These are phyloP conservation scores for Tetragnatha montana DNA, from an alignment of 2,888 invertebrate genomes.

Conservation along the genomic window DNA sequence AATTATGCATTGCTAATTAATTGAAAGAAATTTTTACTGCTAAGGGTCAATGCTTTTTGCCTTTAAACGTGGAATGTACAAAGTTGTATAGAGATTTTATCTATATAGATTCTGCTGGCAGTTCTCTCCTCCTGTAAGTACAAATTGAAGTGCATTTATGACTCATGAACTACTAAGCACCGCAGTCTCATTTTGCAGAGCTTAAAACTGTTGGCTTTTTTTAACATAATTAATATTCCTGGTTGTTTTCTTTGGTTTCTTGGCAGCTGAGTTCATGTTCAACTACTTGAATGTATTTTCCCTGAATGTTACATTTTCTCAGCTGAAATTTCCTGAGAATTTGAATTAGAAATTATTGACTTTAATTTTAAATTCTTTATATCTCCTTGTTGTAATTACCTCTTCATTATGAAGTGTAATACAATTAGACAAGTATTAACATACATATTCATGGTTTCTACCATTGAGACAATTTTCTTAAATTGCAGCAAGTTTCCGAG, in stretches of 20 bases:
- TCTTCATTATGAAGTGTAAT: no score
- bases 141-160: slow-evolving; percentile 67
- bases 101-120: slow-evolving; percentile 43
- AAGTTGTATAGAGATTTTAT: slow-evolving; percentile 42
- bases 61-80: slow-evolving; percentile 47
- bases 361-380: no score
- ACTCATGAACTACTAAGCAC: not conserved
- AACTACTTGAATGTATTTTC: not conserved
- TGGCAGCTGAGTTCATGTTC: slow-evolving; percentile 34
- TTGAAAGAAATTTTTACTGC: not conserved
- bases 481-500: no score
- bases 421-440: no score
- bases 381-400: no score
- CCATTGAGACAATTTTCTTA: no score
- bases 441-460: no score
- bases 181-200: slow-evolving; percentile 51
- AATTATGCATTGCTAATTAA: not conserved
- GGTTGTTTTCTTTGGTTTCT: not conserved
- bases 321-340: no score
- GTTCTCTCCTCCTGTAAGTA: slow-evolving; percentile 60
- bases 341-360: no score
- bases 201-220: slow-evolving; percentile 43
- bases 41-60: slow-evolving; percentile 45
- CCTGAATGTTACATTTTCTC: no score
- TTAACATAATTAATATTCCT: not conserved